Base-by-base conservation (phyloP, 2,888 invertebrate species). In the Electrophaes corylata region DNA sequence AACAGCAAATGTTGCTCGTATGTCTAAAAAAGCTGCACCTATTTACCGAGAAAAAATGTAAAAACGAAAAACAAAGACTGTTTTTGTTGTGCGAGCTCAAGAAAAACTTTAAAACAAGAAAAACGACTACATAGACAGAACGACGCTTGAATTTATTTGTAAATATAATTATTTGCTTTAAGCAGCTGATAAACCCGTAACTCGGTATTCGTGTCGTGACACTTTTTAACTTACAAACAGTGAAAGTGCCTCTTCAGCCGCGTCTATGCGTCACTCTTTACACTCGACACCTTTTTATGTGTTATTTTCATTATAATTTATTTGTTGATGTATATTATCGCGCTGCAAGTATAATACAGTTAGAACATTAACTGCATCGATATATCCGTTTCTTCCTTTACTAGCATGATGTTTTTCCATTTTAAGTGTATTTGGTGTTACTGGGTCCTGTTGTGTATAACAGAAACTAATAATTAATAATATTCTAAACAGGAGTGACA, bases 181-280 rank as follows among this genome's bases (percentile, higher is more conserved):
- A 29, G 44, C 52, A 45, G 14, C 19, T 44, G 44, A 44, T 45
- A 45, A 46, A 40, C 8, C 18, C 18, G 18, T 49, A 39, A 49
- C 40, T 12, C 39, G 14, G 45, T 47, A 57, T 57, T 58, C 54
- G 54, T 50, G 50, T 53, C 54, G 54, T 50, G 50, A 55, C 50
- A 50, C 26, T 54, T 59, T 54, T 53, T 83, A 81, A 83, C 79
- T 78, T 79, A 78, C 77, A 80, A 80, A 73, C 74, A 84, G 90
- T 86, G 89, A 90, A 90, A 90, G 90, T 87, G 83, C 83, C 76
- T 72, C 72, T 72, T 65, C 56, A 66, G 63, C 69, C 64, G 68
- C 68, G 72, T 75, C 75, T 72, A 73, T 70, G 72, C 70, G 78
- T 77, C 79, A 71, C 66, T 70, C 69, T 69, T 71, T 56, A 44